phyloP scores from a whole-genome alignment of 1,140 invertebrate genomes.

The Drosophila sproati region DNA sequence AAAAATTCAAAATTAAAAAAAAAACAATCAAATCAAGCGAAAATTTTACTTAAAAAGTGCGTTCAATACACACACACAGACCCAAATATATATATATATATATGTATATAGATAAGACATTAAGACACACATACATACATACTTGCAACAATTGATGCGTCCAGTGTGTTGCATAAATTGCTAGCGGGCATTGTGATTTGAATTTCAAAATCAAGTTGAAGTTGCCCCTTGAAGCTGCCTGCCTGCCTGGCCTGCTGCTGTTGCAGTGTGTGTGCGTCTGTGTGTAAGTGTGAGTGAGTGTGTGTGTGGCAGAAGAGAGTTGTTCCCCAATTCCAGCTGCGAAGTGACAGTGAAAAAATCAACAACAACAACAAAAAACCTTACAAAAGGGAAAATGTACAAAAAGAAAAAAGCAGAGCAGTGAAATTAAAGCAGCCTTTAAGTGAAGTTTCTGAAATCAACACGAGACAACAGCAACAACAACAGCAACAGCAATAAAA shows the following conservation, averaged over 20 bases:
- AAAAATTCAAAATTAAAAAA: background rate
- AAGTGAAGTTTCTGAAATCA: constrained; percentile 78
- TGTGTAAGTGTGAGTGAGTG: constrained; percentile 19
- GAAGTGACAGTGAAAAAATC: constrained; percentile 59
- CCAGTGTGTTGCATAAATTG: constrained; percentile 72
- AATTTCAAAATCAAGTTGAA: constrained; percentile 71
- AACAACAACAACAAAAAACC: constrained; percentile 43
- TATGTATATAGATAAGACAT: background rate
- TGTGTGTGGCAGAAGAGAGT: constrained; percentile 21
- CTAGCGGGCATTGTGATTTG: constrained; percentile 66
- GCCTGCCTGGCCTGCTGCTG: background rate
- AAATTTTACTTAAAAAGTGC: constrained; percentile 53
- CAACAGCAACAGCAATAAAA: constrained; percentile 16
- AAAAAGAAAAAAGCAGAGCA: constrained; percentile 68
- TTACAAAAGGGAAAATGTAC: constrained; percentile 11
- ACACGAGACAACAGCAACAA: constrained; percentile 26
- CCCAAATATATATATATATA: background rate
- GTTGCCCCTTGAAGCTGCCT: constrained; percentile 28
- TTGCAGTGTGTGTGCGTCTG: constrained; percentile 3
- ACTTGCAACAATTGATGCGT: constrained; percentile 51
- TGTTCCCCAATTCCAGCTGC: constrained; percentile 43
- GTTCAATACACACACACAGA: constrained; percentile 30
- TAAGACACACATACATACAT: background rate
- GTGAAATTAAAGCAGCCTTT: constrained; percentile 73
- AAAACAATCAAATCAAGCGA: constrained; percentile 4